Evolutionary conservation across 2,888 invertebrate genomes (phyloP).

Genomic region (Eristalis arbustorum): DNA sequence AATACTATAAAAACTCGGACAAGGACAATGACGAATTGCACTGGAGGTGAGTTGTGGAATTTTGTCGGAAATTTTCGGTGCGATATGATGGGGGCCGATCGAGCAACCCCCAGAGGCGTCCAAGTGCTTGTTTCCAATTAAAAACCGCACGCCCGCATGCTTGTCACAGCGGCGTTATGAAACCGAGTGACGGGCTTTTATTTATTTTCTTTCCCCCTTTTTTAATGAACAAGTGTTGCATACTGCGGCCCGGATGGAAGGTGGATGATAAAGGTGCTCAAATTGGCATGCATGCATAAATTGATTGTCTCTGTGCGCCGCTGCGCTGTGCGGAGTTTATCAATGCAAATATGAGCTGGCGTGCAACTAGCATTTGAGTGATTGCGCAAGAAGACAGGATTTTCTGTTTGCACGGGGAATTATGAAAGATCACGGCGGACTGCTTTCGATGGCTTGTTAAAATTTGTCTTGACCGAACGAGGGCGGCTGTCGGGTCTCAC

Average conservation of each 20-base stretch:
- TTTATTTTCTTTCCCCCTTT: background rate
- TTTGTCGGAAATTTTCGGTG: conserved; percentile 10
- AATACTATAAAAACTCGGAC: conserved; percentile 87
- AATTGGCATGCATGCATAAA: conserved; percentile 58
- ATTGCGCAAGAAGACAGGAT: conserved; percentile 52
- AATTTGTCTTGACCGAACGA: background rate
- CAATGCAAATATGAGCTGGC: conserved; percentile 30
- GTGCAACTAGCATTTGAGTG: conserved; percentile 31
- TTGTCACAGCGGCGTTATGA: conserved; percentile 50
- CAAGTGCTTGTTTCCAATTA: conserved; percentile 54
- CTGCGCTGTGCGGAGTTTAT: background rate
- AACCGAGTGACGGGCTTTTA: conserved; percentile 56
- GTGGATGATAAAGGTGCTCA: conserved; percentile 52
- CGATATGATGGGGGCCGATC: conserved; percentile 19
- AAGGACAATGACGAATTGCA: conserved; percentile 76
- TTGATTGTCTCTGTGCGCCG: conserved; percentile 43
- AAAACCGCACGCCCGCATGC: conserved; percentile 57
- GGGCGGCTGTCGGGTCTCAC: background rate
- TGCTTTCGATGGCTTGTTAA: background rate
- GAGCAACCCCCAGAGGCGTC: conserved; percentile 47
- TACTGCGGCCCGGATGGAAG: background rate
- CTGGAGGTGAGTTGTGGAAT: conserved; percentile 76
- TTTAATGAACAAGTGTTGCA: conserved; percentile 66
- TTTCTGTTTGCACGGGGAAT: conserved; percentile 20
- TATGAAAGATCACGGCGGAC: background rate